Base-by-base conservation (phyloP, 64 coral and sea anemone genomes). In the Stylophora pistillata region DNA sequence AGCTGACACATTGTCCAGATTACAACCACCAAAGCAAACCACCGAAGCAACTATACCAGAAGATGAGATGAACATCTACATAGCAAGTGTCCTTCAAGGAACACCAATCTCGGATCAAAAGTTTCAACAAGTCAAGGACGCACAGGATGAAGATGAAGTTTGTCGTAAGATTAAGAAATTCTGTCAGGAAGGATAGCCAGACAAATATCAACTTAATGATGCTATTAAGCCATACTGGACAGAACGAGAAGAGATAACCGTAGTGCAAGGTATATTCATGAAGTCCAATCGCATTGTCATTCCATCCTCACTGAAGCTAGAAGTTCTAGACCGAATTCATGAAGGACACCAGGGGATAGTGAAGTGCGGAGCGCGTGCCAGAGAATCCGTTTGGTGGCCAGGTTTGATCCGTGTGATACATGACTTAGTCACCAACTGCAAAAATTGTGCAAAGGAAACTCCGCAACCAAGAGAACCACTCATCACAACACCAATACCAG, bases 331-430 rank as follows among this genome's bases (percentile, higher is more conserved):
- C 77, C 57, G 59, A 73, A 58, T 88, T 57, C 91, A 93, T 75
- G 69, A 87, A 57, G 91, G 90, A 52, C 81, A 86, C 63, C 90
- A 66, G 18, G 82, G 90, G 13, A 92, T 86, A 25, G 64, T 32
- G 10, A 85, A 86, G 58, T 92, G 90, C 47, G 30, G 90, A 92
- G 81, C 61, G 17, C 71, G 90, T 55, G 91, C 86, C 31, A 93
- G 88, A 27, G 23, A 9, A 18, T 87, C 86, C n/a, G 86, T 93
- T 33, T 93, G 91, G 91, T 92, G 91, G 91, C 82, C 74, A 58
- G 86, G 55, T 25, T 28, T 88, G 59, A 81, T 77, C 55, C 29
- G 56, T 57, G 75, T 81, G 34, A 90, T 90, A 34, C 78, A 90
- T 18, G 53, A 23, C 53, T 73, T 87, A 55, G 71, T 87, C 0